These are phyloP conservation scores for Heliconius aoede DNA, from an alignment of 2,888 invertebrate species.

Conservation along the genomic window DNA sequence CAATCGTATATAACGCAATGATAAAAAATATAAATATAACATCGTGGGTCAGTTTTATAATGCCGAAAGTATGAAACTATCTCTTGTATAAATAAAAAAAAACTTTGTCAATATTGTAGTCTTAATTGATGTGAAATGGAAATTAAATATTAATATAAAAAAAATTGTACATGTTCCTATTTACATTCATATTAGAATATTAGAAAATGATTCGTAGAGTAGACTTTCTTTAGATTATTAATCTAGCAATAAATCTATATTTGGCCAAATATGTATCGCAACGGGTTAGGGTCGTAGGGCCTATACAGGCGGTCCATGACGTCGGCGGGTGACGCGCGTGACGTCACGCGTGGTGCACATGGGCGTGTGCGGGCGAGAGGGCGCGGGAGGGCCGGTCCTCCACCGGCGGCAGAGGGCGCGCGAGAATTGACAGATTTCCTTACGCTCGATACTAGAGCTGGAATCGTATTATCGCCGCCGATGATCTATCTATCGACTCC, in stretches of 20 bases:
- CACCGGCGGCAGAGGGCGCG: conserved; percentile 62
- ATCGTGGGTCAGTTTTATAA: not conserved
- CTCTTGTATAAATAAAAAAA: not conserved
- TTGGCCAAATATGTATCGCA: conserved; percentile 2
- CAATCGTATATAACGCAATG: not conserved
- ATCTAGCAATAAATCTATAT: not conserved
- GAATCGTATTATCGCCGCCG: conserved; percentile 68
- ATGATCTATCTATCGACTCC: conserved; percentile 11
- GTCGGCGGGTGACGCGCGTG: conserved; percentile 65
- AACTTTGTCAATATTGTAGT: too few relatives aligned
- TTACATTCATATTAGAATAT: not conserved
- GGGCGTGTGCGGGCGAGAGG: conserved; percentile 70
- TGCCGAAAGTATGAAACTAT: not conserved
- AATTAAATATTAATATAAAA: not conserved
- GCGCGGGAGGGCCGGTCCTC: conserved; percentile 48
- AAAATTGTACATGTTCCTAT: not conserved
- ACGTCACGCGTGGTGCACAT: conserved; percentile 76
- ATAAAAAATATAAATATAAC: not conserved
- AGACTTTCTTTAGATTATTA: not conserved
- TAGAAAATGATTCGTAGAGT: not conserved
- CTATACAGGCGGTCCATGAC: conserved; percentile 64
- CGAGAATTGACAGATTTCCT: conserved; percentile 76
- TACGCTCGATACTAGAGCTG: conserved; percentile 79
- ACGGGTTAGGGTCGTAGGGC: conserved; percentile 33
- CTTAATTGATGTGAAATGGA: not conserved